These are phyloP conservation scores for Mionectes olivaceus DNA, from an alignment of 2,797 vertebrate species.

Conservation along the genomic window DNA sequence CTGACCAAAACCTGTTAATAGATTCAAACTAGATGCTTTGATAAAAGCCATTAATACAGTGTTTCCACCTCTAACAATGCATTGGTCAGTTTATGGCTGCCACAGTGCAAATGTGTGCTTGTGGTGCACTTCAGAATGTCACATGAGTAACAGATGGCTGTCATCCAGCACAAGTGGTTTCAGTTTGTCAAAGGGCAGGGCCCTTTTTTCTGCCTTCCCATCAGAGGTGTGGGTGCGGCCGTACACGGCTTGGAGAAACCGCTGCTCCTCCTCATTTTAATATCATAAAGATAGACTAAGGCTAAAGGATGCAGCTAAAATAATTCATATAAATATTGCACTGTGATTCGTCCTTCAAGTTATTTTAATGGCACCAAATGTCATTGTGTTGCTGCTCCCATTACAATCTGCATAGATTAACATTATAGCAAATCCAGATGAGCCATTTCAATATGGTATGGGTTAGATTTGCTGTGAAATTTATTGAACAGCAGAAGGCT, in stretches of 20 bases:
- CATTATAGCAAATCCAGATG: conserved; percentile 61
- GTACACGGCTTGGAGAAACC: not conserved
- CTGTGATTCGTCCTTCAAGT: conserved; percentile 20
- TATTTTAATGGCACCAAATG: conserved; percentile 49
- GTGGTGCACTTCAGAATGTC: not conserved
- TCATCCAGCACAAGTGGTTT: not conserved
- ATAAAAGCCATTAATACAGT: not conserved
- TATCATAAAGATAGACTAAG: not conserved
- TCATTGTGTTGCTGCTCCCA: conserved; percentile 47
- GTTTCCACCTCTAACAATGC: not conserved
- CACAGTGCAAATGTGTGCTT: not conserved
- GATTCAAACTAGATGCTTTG: not conserved
- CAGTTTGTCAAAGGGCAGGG: not conserved
- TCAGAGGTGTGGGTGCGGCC: not conserved
- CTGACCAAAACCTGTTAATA: not conserved
- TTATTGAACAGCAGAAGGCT: conserved; percentile 34
- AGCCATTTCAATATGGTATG: conserved; percentile 50
- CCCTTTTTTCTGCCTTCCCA: not conserved
- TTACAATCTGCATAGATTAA: conserved; percentile 65
- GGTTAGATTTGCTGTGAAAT: conserved; percentile 53
- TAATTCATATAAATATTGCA: not conserved
- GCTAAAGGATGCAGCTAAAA: conserved; percentile 18
- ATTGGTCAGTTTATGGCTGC: not conserved
- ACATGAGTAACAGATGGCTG: not conserved
- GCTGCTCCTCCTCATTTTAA: not conserved